A percentile compares a stretch with the other conserved stretches of the same genome.
Conservation (phyloP, 2,888 invertebrate genomes). For the Cremastinae sp. region DNA sequence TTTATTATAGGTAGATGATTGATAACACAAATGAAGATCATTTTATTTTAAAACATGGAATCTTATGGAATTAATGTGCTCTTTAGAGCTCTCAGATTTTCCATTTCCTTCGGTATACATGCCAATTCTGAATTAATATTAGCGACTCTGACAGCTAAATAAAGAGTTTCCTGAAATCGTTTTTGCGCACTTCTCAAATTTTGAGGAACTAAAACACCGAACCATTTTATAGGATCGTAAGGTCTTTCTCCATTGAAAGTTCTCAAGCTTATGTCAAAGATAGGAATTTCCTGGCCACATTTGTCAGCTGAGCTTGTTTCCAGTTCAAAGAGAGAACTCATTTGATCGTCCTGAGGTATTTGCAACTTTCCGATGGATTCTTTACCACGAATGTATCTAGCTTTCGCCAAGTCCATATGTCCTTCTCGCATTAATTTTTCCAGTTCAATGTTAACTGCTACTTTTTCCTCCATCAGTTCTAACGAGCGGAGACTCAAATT, state of each 20-base stretch:
- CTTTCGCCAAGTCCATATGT: constrained; percentile 88
- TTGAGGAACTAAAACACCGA: constrained; percentile 92
- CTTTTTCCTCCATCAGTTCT: constrained; percentile 88
- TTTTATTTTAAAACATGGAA: constrained; percentile 7
- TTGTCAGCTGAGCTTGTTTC: constrained; percentile 68
- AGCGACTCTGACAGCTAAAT: constrained; percentile 85
- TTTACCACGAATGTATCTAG: constrained; percentile 90
- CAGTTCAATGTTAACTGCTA: constrained; percentile 85
- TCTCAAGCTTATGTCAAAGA: constrained; percentile 74
- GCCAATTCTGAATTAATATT: constrained; percentile 86
- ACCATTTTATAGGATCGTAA: constrained; percentile 90
- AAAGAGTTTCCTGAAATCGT: constrained; percentile 87
- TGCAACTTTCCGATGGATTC: constrained; percentile 86
- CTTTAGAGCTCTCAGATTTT: constrained; percentile 70
- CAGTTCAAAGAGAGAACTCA: constrained; percentile 75
- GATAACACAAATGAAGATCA: background rate
- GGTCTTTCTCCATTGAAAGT: constrained; percentile 73
- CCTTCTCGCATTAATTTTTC: constrained; percentile 87
- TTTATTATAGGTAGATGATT: constrained; percentile 45
- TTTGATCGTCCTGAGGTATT: constrained; percentile 83
- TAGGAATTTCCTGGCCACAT: constrained; percentile 65
- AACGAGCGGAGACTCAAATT: constrained; percentile 86
- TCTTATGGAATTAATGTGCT: constrained; percentile 32
- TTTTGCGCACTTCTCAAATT: constrained; percentile 88
- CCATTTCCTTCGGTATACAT: constrained; percentile 75